Base-by-base conservation (phyloP, 2,888 invertebrate genomes). In the Heliconius ethilla region DNA sequence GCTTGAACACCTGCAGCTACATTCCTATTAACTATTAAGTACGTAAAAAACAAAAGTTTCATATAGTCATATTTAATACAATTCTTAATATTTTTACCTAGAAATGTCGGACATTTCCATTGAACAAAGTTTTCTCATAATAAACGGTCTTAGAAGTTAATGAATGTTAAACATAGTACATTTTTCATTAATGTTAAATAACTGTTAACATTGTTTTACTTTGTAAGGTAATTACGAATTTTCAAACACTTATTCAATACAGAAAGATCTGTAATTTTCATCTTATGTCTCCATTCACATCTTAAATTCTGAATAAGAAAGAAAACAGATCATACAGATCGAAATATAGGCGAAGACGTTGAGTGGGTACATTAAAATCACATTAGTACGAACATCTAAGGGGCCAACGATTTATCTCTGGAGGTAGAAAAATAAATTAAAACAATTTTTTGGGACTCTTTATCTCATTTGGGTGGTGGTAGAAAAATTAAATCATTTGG, bases 361-460 rank as follows among this genome's bases (percentile, higher is more conserved):
- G 83, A 92, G 90, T 83, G 80, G 85, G 85, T 91, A 93, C 94
- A 94, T 94, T 94, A 94, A 94, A 94, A 93, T 93, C 92, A 94
- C 94, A 94, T 94, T 94, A 94, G 94, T 91, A 90, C 83, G 85
- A 89, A 91, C 90, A 90, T 89, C 86, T 85, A 87, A 88, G 91
- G 92, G 91, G 86, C 85, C 87, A 87, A 84, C 87, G 85, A 92
- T 91, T 93, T 93, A 93, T 92, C 91, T 89, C 83, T 83, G 84
- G 82, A 86, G 86, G 85, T 88, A 88, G 87, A 90, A 91, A 92
- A 92, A 92, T 90, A 92, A 92, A 92, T 91, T 87, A 84, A 89
- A 89, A 90, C 86, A 90, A 88, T 86, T 86, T 88, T 86, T 79
- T 76, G 76, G 75, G 75, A 72, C 33, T 73, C 72, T 78, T 81